Percentiles rank a stretch among this genome's conserved stretches.
phyloP scores from a whole-genome alignment of 2,797 vertebrate species.

The Lepus oiostolus region DNA sequence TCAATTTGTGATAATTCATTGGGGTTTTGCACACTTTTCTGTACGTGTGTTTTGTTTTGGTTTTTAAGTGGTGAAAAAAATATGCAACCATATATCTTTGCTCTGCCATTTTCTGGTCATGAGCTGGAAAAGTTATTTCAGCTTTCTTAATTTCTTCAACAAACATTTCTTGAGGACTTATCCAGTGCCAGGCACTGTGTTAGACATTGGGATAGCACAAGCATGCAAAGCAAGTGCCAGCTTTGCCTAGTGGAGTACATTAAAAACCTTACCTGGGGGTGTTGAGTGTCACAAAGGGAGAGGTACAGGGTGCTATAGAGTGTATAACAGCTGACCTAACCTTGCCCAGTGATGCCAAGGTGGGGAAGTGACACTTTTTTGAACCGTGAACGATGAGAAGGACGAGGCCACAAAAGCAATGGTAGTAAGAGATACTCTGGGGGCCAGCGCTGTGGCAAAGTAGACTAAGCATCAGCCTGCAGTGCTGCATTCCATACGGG shows the following conservation, averaged over 20 bases:
- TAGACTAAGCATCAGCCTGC: too few relatives aligned
- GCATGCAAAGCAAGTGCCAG: neutral
- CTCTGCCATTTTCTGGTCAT: neutral
- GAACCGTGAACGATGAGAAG: neutral
- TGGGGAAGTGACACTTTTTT: conserved; percentile 7
- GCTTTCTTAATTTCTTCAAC: neutral
- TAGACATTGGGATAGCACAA: neutral
- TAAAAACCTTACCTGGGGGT: neutral
- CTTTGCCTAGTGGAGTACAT: neutral
- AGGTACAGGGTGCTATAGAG: neutral
- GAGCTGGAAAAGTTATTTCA: neutral
- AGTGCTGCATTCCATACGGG: too few relatives aligned
- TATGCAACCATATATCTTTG: neutral
- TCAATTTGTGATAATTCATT: neutral
- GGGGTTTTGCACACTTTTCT: neutral
- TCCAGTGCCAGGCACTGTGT: neutral
- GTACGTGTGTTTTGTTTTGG: neutral
- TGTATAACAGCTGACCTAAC: neutral
- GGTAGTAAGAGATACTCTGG: neutral
- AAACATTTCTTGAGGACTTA: neutral
- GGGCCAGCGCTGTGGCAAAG: too few relatives aligned
- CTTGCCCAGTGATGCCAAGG: neutral
- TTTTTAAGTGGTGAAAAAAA: neutral
- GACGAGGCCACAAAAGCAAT: neutral
- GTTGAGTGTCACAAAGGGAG: neutral